Conservation (phyloP, 1,140 invertebrate species). For the Babylonia areolata region DNA sequence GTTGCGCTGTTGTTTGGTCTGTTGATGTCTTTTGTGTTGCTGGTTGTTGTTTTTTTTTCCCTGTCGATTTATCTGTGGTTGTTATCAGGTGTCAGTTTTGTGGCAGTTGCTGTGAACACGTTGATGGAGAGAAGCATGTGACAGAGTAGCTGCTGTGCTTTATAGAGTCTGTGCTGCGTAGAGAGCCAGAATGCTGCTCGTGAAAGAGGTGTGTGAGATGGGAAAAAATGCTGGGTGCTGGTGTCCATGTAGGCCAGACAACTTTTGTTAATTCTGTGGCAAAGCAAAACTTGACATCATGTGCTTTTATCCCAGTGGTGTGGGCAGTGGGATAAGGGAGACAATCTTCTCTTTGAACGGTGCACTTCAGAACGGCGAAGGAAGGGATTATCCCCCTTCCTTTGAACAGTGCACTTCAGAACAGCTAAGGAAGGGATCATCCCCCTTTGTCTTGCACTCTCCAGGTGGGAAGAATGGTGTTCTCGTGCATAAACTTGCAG, state of each 20-base stretch:
- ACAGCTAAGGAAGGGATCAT: too few species aligned
- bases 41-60: neutral
- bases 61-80: neutral
- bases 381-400: too few species aligned
- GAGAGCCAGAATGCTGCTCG: neutral
- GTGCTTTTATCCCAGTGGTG: too few species aligned
- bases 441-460: too few species aligned
- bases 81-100: neutral
- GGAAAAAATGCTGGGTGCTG: neutral
- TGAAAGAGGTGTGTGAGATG: neutral
- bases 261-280: too few species aligned
- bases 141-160: neutral
- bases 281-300: too few species aligned
- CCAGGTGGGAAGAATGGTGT: too few species aligned
- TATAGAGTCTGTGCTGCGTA: neutral
- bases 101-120: neutral
- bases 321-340: too few species aligned
- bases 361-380: too few species aligned
- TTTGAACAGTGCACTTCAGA: too few species aligned
- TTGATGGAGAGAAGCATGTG: neutral
- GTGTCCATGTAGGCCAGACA: neutral
- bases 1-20: neutral
- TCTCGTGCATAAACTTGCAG: too few species aligned
- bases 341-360: too few species aligned
- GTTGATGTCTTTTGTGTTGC: neutral